Percentiles rank a stretch among this genome's conserved stretches.
Evolutionary conservation across 2,888 invertebrate species (phyloP).

Genomic region (Sesia bembeciformis): DNA sequence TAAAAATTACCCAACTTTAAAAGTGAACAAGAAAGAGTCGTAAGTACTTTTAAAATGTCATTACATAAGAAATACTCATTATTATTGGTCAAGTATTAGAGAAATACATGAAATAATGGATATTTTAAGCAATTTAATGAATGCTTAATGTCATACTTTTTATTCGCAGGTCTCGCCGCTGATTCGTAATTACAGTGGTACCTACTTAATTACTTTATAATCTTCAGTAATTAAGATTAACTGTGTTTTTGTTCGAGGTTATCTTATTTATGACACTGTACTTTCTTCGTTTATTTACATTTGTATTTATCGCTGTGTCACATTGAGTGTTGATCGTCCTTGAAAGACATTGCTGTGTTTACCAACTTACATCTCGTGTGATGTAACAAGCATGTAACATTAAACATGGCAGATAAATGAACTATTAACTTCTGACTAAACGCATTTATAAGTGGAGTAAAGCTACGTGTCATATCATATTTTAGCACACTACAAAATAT

Average conservation of each 20-base stretch:
- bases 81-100: background rate
- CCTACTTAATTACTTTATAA: background rate
- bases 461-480: no score
- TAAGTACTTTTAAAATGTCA: no score
- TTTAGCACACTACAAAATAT: no score
- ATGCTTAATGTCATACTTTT: background rate
- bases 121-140: background rate
- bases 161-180: background rate
- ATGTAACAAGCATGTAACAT: background rate
- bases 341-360: constrained; percentile 19
- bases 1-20: no score
- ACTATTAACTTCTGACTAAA: no score
- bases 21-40: no score
- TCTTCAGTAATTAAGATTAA: background rate
- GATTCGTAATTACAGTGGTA: background rate
- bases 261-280: background rate
- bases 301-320: constrained; percentile 16
- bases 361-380: background rate
- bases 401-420: no score
- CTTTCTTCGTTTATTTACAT: constrained; percentile 1
- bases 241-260: background rate
- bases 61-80: no score
- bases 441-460: no score
- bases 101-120: background rate
- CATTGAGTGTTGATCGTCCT: constrained; percentile 25